Evolutionary conservation across 1,140 invertebrate species (phyloP), one percentile per base, ranked within the genome.

Genomic region (Homarus americanus): DNA sequence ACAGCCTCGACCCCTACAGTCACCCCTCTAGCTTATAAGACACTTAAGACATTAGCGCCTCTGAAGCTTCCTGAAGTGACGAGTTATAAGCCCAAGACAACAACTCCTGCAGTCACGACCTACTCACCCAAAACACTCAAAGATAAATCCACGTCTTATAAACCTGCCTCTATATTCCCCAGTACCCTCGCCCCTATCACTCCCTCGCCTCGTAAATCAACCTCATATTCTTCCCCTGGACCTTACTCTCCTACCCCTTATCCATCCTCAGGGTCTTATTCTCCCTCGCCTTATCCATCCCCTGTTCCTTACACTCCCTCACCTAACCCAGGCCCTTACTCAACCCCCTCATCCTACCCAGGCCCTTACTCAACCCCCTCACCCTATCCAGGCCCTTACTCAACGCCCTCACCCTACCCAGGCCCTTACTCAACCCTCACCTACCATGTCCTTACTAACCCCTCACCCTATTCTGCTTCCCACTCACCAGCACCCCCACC

Each of bases 11-110:
- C 32, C 10, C 84, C 73, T n/a, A 34, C 66, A 28, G 40, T 72
- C 10, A 84, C 63, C 4, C 36, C 82, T 9, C 38, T 28, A 12
- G 63, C 63, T 10, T 72, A 66, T 36, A 36, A 41, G 32, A 72
- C 32, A 32, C 63, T 66, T 28, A 72, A 40, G 2, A 36, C 49
- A 2, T 41, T 73, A 38, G 15, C 49, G 4, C 88, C 80, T 20
- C 32, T 82, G 9, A 90, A 66, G 34, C 88, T 90, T 17, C 88
- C 80, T 4, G 88, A 90, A 34, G 82, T 90, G 15, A 90, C 88
- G 9, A 83, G 80, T 38, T 78, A 90, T 20, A 83, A 78, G 20
- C 72, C 88, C 5, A 78, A 78, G 5, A 44, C 49, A 10, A 20
- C 40, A 36, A 20, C 72, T 7, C 40, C 76, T 4, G 1, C 40